phyloP scores from a whole-genome alignment of 2,888 invertebrate species.

The Mythimna impura region DNA sequence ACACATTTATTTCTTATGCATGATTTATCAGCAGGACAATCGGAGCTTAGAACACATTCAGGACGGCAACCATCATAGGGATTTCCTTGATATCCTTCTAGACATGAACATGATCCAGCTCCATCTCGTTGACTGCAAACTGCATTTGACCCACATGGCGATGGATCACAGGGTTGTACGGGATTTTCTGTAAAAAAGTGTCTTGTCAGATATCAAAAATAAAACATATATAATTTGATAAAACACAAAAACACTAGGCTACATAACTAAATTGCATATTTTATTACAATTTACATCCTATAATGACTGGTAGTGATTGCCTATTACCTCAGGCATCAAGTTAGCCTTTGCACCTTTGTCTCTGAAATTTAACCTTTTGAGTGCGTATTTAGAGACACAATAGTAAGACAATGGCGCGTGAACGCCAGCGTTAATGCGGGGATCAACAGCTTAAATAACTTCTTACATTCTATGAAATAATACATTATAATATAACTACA shows the following conservation, averaged over 20 bases:
- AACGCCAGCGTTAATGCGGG: too few relatives aligned
- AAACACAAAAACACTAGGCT: background rate
- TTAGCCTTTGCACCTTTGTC: background rate
- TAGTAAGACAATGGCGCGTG: too few relatives aligned
- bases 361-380: background rate
- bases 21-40: constrained; percentile 95
- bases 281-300: background rate
- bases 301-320: background rate
- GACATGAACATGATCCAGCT: constrained; percentile 95
- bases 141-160: constrained; percentile 96
- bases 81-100: constrained; percentile 95
- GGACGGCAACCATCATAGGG: constrained; percentile 96
- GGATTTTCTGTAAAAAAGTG: constrained; percentile 86
- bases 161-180: constrained; percentile 95
- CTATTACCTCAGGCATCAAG: background rate
- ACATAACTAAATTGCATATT: background rate
- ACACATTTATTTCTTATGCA: constrained; percentile 96
- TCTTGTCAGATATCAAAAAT: constrained; percentile 1
- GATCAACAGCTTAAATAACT: too few relatives aligned
- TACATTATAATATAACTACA: constrained; percentile 26
- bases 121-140: constrained; percentile 94
- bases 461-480: background rate
- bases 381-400: too few relatives aligned
- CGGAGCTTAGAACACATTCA: constrained; percentile 96
- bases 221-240: background rate